Evolutionary conservation across 2,113 vertebrate species (phyloP).

Genomic region (Columba janthina): DNA sequence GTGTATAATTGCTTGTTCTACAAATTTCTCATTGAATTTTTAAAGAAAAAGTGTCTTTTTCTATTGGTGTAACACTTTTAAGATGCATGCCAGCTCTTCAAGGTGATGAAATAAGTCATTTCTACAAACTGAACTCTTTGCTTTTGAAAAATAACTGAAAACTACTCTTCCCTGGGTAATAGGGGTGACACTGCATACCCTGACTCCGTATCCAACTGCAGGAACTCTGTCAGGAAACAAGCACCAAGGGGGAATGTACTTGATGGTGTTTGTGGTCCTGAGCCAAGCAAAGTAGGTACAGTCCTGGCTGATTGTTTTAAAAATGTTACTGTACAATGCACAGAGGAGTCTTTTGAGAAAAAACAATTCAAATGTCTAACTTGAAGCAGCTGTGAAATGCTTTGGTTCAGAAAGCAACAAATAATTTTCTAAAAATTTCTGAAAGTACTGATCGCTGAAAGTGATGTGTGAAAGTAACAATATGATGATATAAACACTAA

Average conservation of each 20-base stretch:
- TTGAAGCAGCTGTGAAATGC: background rate
- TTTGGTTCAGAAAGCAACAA: background rate
- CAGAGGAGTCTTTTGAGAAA: background rate
- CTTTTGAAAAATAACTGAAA: background rate
- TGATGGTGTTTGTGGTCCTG: background rate
- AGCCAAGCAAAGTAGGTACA: accelerated
- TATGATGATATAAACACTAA: background rate
- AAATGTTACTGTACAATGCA: background rate
- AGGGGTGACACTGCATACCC: background rate
- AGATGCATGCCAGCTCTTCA: background rate
- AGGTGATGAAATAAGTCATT: background rate
- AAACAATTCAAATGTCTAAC: background rate
- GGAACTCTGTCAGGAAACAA: background rate
- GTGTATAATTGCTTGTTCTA: background rate
- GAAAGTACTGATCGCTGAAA: background rate
- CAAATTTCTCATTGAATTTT: background rate
- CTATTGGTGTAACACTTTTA: background rate
- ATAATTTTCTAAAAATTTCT: background rate
- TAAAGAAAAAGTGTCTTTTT: background rate
- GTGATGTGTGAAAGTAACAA: background rate
- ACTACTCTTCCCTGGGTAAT: background rate
- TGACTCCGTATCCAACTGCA: background rate
- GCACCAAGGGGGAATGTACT: accelerated
- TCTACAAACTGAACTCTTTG: background rate
- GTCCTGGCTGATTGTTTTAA: background rate